phyloP scores from a whole-genome alignment of 2,797 vertebrate species.

The Schizothorax lantsangensis region DNA sequence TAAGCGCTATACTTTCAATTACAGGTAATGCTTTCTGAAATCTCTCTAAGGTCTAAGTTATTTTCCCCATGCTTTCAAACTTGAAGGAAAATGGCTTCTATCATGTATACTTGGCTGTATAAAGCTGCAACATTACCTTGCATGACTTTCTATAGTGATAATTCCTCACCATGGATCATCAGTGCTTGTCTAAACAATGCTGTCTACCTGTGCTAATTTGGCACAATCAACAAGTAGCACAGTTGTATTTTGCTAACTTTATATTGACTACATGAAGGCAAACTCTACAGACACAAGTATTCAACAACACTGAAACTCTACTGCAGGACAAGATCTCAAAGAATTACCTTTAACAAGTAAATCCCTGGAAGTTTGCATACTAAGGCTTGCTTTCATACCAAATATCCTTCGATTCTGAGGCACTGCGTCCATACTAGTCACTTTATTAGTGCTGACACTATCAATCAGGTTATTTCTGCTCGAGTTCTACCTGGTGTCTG shows the following conservation, averaged over 20 bases:
- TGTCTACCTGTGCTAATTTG: slow-evolving; percentile 53
- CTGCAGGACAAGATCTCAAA: slow-evolving; percentile 13
- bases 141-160: background rate
- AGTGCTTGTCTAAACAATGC: background rate
- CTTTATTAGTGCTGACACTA: slow-evolving; percentile 1
- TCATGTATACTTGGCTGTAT: slow-evolving; percentile 14
- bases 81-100: slow-evolving; percentile 40
- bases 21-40: slow-evolving; percentile 24
- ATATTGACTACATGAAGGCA: slow-evolving; percentile 34
- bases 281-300: slow-evolving; percentile 10
- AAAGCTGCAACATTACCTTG: background rate
- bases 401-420: background rate
- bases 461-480: background rate
- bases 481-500: slow-evolving; percentile 41
- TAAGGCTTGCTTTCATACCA: slow-evolving; percentile 46
- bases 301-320: slow-evolving; percentile 37
- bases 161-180: background rate
- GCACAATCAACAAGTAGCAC: slow-evolving; percentile 51
- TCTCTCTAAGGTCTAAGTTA: slow-evolving; percentile 5
- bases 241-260: slow-evolving; percentile 20
- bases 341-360: slow-evolving; percentile 25
- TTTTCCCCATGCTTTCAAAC: background rate
- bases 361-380: slow-evolving; percentile 48
- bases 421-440: background rate
- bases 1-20: slow-evolving; percentile 60